Base-by-base conservation (phyloP, 2,888 invertebrate genomes). In the Ischnus inquisitorius region DNA sequence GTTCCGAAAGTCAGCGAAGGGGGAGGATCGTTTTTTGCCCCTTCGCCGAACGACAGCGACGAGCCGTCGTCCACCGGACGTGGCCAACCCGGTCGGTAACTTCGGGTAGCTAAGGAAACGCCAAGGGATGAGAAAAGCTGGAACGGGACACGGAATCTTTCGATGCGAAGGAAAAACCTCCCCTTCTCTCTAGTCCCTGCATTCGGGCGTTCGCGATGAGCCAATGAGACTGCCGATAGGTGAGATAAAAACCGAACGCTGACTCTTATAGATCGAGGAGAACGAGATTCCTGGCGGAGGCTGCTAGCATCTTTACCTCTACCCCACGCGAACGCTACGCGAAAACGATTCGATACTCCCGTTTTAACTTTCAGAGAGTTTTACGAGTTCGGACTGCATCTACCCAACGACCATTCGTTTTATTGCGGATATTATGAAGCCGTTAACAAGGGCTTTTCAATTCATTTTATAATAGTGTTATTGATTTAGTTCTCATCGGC, bases 1-100 rank as follows among this genome's bases (percentile, higher is more conserved):
- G 86, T 85, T 88, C 79, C 74, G 79, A 86, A 85, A 87, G 86
- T 86, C 78, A 78, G 77, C 81, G 65, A 19, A 46, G 54, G 25
- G 51, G 22, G 41, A 19, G 54, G 67, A n/a, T n/a, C 64, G 78
- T 54, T 83, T 84, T 84, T 83, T 84, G 69, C 57, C 46, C 74
- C 46, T 64, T 39, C 68, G 64, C 54, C 72, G 77, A 51, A 81
- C 62, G 64, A 69, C 46, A 25, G 60, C 60, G 54, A 72, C 62
- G 64, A 69, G 72, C 39, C 46, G 54, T 51, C 75, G 48, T 78
- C 74, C 41, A 46, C 69, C 48, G 34, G 54, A 64, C 48, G 64
- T 43, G 79, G 41, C 71, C 19, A 71, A 71, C 75, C 64, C 80
- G 67, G 77, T 57, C 46, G 60, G 48, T 62, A 74, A 77, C 74